phyloP scores from a whole-genome alignment of 2,113 vertebrate species.

The Embiotoca jacksoni region DNA sequence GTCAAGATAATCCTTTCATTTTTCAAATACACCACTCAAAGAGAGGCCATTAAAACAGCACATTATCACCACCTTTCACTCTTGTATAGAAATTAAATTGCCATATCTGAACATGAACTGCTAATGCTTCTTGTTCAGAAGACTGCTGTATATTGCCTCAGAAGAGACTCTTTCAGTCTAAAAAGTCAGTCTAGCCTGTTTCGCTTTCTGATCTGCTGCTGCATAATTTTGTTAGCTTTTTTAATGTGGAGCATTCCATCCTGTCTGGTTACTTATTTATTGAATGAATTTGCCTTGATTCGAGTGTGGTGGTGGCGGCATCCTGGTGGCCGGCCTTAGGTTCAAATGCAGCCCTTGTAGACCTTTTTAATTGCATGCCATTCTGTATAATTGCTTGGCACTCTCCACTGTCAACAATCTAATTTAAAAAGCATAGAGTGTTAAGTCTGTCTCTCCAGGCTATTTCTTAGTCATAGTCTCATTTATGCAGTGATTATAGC shows the following conservation, averaged over 20 bases:
- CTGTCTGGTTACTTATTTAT: neutral
- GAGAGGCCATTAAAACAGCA: slow-evolving; percentile 54
- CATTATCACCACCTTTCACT: slow-evolving; percentile 56
- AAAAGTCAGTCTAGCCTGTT: slow-evolving; percentile 1
- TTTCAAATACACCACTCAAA: slow-evolving; percentile 20
- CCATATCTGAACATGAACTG: slow-evolving; percentile 48
- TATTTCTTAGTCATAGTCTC: slow-evolving; percentile 48
- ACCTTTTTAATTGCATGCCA: slow-evolving; percentile 33
- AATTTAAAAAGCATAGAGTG: slow-evolving; percentile 40
- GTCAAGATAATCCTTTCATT: slow-evolving; percentile 48
- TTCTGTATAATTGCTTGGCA: slow-evolving; percentile 12
- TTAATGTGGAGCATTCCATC: neutral
- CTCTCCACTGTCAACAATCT: slow-evolving; percentile 26
- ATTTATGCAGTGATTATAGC: slow-evolving; percentile 51
- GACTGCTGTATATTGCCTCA: slow-evolving; percentile 29
- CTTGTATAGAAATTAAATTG: slow-evolving; percentile 43
- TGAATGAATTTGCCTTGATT: neutral
- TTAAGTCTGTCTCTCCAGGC: slow-evolving; percentile 42
- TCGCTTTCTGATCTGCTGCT: neutral
- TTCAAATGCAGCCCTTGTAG: slow-evolving; percentile 17
- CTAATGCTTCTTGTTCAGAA: slow-evolving; percentile 40
- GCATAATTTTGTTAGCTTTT: neutral
- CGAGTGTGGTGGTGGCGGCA: neutral
- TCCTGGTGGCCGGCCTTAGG: slow-evolving; percentile 6
- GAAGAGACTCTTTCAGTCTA: slow-evolving; percentile 28